Evolutionary conservation across 2,888 invertebrate species (phyloP).

Genomic region (Branchellion lobata): DNA sequence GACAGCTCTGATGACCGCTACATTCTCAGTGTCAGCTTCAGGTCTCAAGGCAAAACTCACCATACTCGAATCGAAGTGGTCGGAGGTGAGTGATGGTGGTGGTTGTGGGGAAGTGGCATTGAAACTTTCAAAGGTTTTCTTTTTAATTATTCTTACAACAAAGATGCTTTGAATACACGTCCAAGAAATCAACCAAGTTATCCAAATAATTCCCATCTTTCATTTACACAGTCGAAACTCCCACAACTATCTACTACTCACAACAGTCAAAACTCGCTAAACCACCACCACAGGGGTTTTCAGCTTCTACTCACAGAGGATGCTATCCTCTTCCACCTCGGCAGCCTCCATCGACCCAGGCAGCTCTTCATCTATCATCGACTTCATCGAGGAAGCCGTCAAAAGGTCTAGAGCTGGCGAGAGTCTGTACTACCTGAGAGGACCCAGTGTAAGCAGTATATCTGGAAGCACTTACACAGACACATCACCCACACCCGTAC

Average conservation of each 20-base stretch:
- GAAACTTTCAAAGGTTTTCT: too few relatives aligned
- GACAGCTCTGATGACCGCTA: constrained; percentile 45
- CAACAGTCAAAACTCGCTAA: too few relatives aligned
- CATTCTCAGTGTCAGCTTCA: constrained; percentile 45
- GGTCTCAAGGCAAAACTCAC: constrained; percentile 41
- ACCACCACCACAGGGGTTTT: constrained; percentile 73
- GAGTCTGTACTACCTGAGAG: constrained; percentile 74
- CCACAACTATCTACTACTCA: too few relatives aligned
- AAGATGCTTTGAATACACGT: too few relatives aligned
- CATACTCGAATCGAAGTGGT: constrained; percentile 41
- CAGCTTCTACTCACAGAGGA: constrained; percentile 62
- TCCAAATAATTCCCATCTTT: too few relatives aligned
- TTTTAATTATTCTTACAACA: too few relatives aligned
- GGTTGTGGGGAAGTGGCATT: too few relatives aligned
- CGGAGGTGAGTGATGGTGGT: constrained; percentile 40
- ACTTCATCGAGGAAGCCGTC: constrained; percentile 75
- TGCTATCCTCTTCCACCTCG: background rate
- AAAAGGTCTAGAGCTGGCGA: constrained; percentile 71
- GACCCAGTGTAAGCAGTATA: constrained; percentile 61
- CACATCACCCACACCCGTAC: constrained; percentile 69
- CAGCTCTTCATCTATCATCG: constrained; percentile 67
- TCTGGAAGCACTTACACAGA: background rate
- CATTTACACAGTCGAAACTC: too few relatives aligned
- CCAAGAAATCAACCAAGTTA: background rate
- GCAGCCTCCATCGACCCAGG: constrained; percentile 55